A percentile compares a stretch with the other conserved stretches of the same genome.
phyloP scores from a whole-genome alignment of 2,113 vertebrate species.

The Sorex fumeus region DNA sequence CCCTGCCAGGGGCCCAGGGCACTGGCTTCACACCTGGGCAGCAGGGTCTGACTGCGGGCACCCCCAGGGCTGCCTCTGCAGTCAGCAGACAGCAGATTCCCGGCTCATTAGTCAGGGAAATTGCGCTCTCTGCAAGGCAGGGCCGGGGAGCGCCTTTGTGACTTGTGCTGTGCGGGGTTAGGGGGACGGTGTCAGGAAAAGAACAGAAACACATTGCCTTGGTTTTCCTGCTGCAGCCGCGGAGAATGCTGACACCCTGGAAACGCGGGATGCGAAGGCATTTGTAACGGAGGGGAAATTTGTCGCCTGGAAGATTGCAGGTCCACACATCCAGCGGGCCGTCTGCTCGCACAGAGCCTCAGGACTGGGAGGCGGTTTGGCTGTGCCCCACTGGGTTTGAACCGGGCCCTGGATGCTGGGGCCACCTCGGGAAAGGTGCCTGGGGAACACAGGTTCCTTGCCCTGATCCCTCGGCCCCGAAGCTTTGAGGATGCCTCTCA shows the following conservation, averaged over 20 bases:
- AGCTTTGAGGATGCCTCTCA: constrained; percentile 22
- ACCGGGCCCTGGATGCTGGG: neutral
- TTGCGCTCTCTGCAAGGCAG: constrained; percentile 61
- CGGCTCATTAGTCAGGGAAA: constrained; percentile 79
- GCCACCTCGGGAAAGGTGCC: constrained; percentile 47
- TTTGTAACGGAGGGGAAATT: constrained; percentile 69
- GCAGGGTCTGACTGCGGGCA: constrained; percentile 67
- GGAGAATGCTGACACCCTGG: neutral
- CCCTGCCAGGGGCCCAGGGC: constrained; percentile 30
- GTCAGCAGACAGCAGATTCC: constrained; percentile 58
- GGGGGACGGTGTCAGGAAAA: neutral
- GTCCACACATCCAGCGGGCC: neutral
- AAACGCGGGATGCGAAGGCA: constrained; percentile 52
- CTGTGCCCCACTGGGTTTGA: constrained; percentile 21
- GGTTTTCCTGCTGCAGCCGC: constrained; percentile 4
- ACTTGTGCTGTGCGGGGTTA: constrained; percentile 23
- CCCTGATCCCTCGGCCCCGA: neutral
- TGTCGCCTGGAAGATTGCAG: constrained; percentile 68
- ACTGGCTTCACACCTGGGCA: constrained; percentile 73
- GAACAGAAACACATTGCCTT: constrained; percentile 64
- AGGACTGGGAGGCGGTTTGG: neutral
- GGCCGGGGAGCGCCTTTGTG: constrained; percentile 60
- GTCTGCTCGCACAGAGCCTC: constrained; percentile 5
- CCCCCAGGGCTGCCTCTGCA: constrained; percentile 24
- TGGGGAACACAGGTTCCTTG: constrained; percentile 41